Percentiles rank a stretch among this genome's conserved stretches.
Conservation (phyloP, 2,888 invertebrate genomes). For the Meiosimyza platycephala region DNA sequence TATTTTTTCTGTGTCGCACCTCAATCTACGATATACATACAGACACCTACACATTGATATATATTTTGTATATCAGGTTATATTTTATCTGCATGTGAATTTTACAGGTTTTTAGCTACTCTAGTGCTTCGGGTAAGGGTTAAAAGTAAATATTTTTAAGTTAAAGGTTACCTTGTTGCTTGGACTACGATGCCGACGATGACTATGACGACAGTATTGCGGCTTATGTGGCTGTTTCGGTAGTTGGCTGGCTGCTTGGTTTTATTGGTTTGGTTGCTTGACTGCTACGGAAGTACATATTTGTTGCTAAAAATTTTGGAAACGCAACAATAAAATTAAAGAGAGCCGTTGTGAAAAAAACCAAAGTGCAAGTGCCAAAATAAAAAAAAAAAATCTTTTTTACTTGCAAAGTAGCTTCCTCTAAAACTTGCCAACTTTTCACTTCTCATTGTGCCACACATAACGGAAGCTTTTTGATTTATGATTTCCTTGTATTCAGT, state of each 20-base stretch:
- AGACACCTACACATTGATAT: neutral
- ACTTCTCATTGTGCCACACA: neutral
- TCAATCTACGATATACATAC: neutral
- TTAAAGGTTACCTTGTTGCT: conserved; percentile 24
- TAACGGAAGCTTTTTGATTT: conserved; percentile 25
- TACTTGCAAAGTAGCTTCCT: neutral
- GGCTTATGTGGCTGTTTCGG: conserved; percentile 20
- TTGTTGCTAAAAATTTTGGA: conserved; percentile 9
- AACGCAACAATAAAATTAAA: conserved; percentile 10
- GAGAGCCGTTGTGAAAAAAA: conserved; percentile 1
- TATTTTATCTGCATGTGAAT: conserved; percentile 27
- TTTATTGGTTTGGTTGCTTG: neutral
- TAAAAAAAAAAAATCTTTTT: neutral
- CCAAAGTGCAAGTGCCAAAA: neutral
- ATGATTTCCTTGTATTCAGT: conserved; percentile 11
- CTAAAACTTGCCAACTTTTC: neutral
- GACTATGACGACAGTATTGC: neutral
- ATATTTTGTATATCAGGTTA: neutral
- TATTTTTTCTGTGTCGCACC: neutral
- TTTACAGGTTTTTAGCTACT: neutral
- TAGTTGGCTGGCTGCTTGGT: conserved; percentile 15
- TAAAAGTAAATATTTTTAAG: neutral
- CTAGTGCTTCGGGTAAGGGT: neutral
- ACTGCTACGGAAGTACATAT: conserved; percentile 12
- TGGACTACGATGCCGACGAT: neutral